These are phyloP conservation scores for Craniophora ligustri DNA, from an alignment of 2,888 invertebrate species.

Conservation along the genomic window DNA sequence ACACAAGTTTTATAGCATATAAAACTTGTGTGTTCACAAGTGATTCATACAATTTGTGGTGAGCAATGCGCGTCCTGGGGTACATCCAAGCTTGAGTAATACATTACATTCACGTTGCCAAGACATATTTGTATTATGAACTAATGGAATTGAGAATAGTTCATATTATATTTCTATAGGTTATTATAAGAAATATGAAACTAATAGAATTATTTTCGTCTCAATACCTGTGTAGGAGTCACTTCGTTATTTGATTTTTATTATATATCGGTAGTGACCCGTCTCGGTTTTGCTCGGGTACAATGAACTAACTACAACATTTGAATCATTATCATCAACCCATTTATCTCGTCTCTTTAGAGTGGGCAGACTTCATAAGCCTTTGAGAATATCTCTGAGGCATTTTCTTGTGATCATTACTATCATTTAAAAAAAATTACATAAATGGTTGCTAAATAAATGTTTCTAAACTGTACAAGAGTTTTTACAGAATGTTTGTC, in stretches of 20 bases:
- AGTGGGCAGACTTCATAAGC: no score
- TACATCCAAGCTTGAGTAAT: conserved; percentile 51
- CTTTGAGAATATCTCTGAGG: no score
- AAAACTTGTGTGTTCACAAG: conserved; percentile 31
- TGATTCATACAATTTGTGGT: conserved; percentile 35
- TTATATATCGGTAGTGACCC: background rate
- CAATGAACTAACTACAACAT: no score
- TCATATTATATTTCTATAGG: conserved; percentile 4
- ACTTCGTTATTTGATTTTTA: background rate
- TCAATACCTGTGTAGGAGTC: background rate
- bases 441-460: no score
- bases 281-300: no score
- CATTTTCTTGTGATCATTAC: no score
- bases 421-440: no score
- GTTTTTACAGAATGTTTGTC: no score
- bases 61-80: conserved; percentile 22
- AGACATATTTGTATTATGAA: conserved; percentile 59
- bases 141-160: conserved; percentile 40
- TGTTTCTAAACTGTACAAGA: no score
- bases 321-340: no score
- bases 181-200: background rate
- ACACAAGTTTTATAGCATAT: conserved; percentile 35
- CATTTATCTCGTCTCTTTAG: no score
- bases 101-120: conserved; percentile 59
- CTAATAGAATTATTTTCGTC: conserved; percentile 25